A percentile compares a stretch with the other conserved stretches of the same genome.
Conservation (phyloP, 2,797 vertebrate species). For the Helostoma temminkii region DNA sequence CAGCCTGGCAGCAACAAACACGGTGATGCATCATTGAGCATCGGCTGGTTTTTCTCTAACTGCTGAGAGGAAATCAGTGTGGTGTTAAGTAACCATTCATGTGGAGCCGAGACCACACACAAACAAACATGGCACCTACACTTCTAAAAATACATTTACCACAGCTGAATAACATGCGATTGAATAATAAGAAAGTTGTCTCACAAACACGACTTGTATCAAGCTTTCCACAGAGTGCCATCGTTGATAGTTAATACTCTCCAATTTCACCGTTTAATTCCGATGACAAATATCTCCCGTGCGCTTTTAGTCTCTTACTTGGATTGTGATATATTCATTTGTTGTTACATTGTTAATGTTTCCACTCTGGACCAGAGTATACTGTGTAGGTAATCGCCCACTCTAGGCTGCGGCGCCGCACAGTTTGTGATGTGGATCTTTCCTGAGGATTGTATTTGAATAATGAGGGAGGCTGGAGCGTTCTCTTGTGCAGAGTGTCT, state of each 20-base stretch:
- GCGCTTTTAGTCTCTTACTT: conserved; percentile 58
- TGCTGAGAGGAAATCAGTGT: conserved; percentile 78
- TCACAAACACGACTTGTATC: conserved; percentile 25
- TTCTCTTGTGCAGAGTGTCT: conserved; percentile 76
- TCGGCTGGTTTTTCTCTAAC: conserved; percentile 76
- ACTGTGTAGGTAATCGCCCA: conserved; percentile 75
- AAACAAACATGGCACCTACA: conserved; percentile 67
- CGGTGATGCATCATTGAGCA: conserved; percentile 77
- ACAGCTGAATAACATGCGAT: conserved; percentile 36
- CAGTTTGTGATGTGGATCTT: conserved; percentile 72
- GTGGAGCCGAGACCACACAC: conserved; percentile 76
- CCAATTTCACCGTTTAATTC: conserved; percentile 64
- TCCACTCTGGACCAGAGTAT: conserved; percentile 64
- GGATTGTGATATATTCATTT: conserved; percentile 69
- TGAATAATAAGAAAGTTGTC: conserved; percentile 60
- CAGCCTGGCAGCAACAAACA: conserved; percentile 69
- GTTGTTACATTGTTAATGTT: conserved; percentile 74
- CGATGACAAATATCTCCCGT: conserved; percentile 60
- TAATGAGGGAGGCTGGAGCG: conserved; percentile 80
- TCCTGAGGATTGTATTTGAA: conserved; percentile 79
- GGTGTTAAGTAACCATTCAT: conserved; percentile 82
- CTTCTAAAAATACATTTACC: conserved; percentile 63
- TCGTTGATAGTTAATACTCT: conserved; percentile 56
- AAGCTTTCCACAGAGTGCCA: conserved; percentile 37
- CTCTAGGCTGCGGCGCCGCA: conserved; percentile 58